These are phyloP conservation scores for Halictus ligatus DNA, from an alignment of 2,888 invertebrate species.

Conservation along the genomic window DNA sequence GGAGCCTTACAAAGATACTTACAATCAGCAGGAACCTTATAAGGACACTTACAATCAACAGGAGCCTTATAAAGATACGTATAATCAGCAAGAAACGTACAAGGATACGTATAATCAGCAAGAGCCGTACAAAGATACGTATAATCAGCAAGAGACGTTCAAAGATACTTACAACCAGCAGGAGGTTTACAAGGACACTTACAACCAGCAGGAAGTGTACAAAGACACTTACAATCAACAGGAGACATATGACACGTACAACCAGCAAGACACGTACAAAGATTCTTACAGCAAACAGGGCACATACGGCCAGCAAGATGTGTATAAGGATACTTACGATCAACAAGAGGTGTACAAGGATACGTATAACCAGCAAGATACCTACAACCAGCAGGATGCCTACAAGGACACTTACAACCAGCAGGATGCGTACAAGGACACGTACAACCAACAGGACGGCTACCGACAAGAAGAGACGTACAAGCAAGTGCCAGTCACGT, in stretches of 20 bases:
- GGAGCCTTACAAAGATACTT: conserved; percentile 27
- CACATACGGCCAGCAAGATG: conserved; percentile 30
- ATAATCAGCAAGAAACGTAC: conserved; percentile 38
- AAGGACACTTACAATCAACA: conserved; percentile 17
- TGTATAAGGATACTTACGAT: conserved; percentile 27
- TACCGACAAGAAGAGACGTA: conserved; percentile 54
- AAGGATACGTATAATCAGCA: conserved; percentile 23
- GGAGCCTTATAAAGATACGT: conserved; percentile 27
- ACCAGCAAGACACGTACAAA: conserved; percentile 24
- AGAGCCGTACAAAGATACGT: conserved; percentile 28
- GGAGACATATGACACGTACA: conserved; percentile 26
- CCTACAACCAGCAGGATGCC: conserved; percentile 65
- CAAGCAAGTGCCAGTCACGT: conserved; percentile 58
- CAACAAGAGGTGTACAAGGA: conserved; percentile 34
- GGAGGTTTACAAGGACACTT: conserved; percentile 66
- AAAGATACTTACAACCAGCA: conserved; percentile 41
- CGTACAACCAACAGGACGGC: conserved; percentile 56
- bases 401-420: conserved; percentile 14
- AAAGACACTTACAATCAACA: conserved; percentile 31
- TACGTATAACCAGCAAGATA: conserved; percentile 39
- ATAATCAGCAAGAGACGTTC: conserved; percentile 12
- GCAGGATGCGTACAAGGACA: conserved; percentile 67
- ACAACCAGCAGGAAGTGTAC: conserved; percentile 43
- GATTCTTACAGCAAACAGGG: conserved; percentile 21
- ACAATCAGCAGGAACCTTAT: conserved; percentile 37